Base-by-base conservation (phyloP, 2,113 vertebrate genomes). In the Oncorhynchus nerka region DNA sequence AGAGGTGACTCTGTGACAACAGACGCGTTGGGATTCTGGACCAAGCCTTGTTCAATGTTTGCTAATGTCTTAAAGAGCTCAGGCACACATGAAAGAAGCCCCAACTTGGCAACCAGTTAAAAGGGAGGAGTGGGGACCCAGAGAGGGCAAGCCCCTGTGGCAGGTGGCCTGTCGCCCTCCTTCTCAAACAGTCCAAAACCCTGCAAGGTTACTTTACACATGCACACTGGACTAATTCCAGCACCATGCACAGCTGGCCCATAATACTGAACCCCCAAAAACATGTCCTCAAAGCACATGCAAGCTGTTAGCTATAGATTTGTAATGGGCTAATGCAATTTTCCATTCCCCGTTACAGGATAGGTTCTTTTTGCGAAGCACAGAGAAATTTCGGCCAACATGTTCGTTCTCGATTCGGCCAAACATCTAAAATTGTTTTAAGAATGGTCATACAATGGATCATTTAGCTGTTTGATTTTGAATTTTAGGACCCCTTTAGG, bases 11-110 rank as follows among this genome's bases (percentile, higher is more conserved):
- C 75, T 83, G 68, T 77, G 87, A 88, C 85, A 89, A 85, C 91
- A 92, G 91, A 92, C 90, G 89, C 86, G 91, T 88, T 85, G 81
- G 89, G 89, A 87, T 86, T 87, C 84, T 90, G 87, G 87, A 84
- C 84, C 74, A 68, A 86, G 84, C 75, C 86, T 87, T 83, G 82
- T 84, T 91, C 87, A 90, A 90, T 89, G 88, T 92, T 91, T 92
- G 80, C 89, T 28, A 65, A 75, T 34, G 89, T 84, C 89, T 92
- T 90, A 89, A 85, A 73, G 85, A 88, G 90, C 89, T 92, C 89
- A 91, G 81, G 79, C 82, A 87, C 91, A 85, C 87, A 89, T 86
- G 90, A 91, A 89, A 90, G 85, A 84, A 72, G 78, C 78, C 77
- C 76, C 7, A 22, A 85, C 83, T 92, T 92, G 90, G 91, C 90